phyloP scores from a whole-genome alignment of 2,113 vertebrate genomes.

The Pituophis catenifer region DNA sequence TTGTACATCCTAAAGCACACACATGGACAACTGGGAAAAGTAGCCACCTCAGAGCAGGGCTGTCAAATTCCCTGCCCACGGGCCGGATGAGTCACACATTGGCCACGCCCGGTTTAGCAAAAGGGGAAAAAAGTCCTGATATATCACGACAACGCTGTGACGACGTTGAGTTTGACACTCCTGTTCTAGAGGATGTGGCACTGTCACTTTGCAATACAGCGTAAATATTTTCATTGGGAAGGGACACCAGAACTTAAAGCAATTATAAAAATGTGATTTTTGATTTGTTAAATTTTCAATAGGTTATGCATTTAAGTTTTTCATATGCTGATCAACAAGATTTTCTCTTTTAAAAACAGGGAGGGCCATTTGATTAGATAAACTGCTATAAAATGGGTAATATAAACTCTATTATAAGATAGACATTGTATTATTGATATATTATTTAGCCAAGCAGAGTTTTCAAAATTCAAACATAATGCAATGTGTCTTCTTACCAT shows the following conservation, averaged over 20 bases:
- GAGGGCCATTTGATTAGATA: not conserved
- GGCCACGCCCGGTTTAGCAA: no score
- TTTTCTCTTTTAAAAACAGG: not conserved
- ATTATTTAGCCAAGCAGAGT: not conserved
- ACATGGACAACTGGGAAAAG: not conserved
- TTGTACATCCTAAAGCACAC: not conserved
- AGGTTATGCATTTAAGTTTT: not conserved
- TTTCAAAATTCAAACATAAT: not conserved
- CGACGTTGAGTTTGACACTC: no score
- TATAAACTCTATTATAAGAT: not conserved
- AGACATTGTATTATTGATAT: not conserved
- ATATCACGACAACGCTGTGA: no score
- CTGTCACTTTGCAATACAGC: not conserved
- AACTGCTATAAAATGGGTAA: not conserved
- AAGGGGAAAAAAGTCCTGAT: no score
- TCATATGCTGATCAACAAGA: not conserved
- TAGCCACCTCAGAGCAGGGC: not conserved
- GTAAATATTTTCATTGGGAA: not conserved
- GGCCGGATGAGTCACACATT: no score
- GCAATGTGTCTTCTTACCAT: conserved; percentile 76
- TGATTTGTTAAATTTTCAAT: not conserved
- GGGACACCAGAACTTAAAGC: rapidly evolving
- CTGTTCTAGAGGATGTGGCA: not conserved
- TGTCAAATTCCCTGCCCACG: no score
- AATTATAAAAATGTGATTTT: not conserved